Conservation (phyloP, 2,888 invertebrate genomes). For the Apamea monoglypha region DNA sequence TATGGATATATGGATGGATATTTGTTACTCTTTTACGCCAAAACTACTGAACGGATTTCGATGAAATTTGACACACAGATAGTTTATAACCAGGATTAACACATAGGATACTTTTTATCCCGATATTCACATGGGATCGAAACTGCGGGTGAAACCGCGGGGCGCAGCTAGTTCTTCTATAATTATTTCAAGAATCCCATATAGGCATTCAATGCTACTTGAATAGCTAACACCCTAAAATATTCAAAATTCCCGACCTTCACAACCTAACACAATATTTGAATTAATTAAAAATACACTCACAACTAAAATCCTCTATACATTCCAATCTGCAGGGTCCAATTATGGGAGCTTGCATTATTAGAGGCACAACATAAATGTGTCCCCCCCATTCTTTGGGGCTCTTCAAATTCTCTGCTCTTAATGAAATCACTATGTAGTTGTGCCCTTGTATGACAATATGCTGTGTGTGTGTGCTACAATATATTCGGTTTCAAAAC, state of each 20-base stretch:
- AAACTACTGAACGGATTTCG: too few species aligned
- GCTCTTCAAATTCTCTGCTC: constrained; percentile 72
- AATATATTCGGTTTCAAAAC: too few species aligned
- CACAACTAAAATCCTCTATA: constrained; percentile 14
- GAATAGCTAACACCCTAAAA: neutral
- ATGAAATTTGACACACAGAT: too few species aligned
- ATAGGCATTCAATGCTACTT: neutral
- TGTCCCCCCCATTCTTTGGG: constrained; percentile 73
- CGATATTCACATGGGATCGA: too few species aligned
- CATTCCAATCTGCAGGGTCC: constrained; percentile 42
- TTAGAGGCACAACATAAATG: constrained; percentile 51
- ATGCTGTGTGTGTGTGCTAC: too few species aligned
- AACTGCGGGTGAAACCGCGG: too few species aligned
- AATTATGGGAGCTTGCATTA: constrained; percentile 35
- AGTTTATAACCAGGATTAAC: too few species aligned
- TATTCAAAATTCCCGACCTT: neutral
- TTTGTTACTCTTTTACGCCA: too few species aligned
- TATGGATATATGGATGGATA: too few species aligned
- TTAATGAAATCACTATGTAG: constrained; percentile 69
- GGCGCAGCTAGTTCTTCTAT: neutral
- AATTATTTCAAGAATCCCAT: neutral
- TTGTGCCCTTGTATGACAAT: constrained; percentile 3
- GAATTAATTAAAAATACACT: constrained; percentile 58
- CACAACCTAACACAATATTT: constrained; percentile 16
- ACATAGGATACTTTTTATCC: too few species aligned